Base-by-base conservation (phyloP, 2,888 invertebrate genomes). In the Pandemis cinnamomeana region DNA sequence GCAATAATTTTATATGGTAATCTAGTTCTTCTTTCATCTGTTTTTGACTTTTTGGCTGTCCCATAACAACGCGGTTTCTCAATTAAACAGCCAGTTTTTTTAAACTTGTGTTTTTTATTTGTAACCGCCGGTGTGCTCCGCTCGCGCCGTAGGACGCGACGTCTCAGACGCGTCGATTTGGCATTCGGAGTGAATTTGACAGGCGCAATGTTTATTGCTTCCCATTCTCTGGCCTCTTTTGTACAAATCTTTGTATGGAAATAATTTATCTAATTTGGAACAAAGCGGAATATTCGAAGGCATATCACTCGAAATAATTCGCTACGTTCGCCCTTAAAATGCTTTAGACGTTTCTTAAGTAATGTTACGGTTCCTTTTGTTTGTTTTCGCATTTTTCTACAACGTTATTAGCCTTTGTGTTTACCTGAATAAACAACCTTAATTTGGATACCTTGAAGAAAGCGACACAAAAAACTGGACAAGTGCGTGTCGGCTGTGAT, bases 221-320 rank as follows among this genome's bases (percentile, higher is more conserved):
- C 83, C 86, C 85, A 83, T 84, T 84, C 83, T 83, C 80, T 77
- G 85, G 84, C 82, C 83, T 83, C 87, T 84, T 89, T 91, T 89
- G 88, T 89, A 82, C 78, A 83, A 85, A 85, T 86, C 86, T 89
- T 89, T 91, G 89, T 88, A 87, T 87, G 87, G 87, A 81, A 85
- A 87, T 90, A 91, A 91, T 91, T 91, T 91, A 91, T 91, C 88
- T 90, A 89, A 91, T 91, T 91, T 87, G 86, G 89, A 87, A 91
- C 90, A 91, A 91, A 88, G 88, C 83, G 84, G 86, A 75, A 75
- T 72, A 83, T 87, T 89, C 87, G 84, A 79, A 81, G 80, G 82
- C 84, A 84, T 85, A 80, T 78, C 79, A 77, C 76, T 78, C 75
- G 77, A 78, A 78, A 77, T 75, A 79, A 80, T 79, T 77, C 77